These are phyloP conservation scores for Austrofundulus limnaeus DNA, from an alignment of 2,113 vertebrate species.

Conservation along the genomic window DNA sequence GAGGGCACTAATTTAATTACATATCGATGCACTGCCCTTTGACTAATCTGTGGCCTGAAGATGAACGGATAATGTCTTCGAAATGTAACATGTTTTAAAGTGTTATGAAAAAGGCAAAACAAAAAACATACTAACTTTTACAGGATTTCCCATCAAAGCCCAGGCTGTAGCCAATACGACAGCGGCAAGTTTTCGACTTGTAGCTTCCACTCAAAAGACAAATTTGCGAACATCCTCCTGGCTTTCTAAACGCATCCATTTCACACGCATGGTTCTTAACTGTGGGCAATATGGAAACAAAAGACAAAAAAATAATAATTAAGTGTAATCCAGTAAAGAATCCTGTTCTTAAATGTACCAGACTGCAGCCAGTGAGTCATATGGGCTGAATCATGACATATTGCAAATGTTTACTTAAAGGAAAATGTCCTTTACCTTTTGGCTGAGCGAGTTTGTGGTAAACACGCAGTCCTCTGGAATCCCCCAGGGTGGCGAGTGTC, in stretches of 20 bases:
- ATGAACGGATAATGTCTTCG: too few relatives aligned
- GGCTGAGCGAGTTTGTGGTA: conserved; percentile 92
- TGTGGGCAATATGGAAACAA: conserved; percentile 60
- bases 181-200: conserved; percentile 93
- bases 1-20: too few relatives aligned
- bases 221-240: conserved; percentile 91
- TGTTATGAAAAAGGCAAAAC: neutral
- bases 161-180: conserved; percentile 89
- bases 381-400: neutral
- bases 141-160: conserved; percentile 90
- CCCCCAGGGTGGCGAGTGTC: conserved; percentile 81
- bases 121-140: conserved; percentile 88
- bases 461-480: conserved; percentile 80
- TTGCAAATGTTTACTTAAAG: conserved; percentile 6
- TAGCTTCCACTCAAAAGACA: conserved; percentile 94
- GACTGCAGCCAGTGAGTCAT: neutral
- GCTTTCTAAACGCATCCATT: conserved; percentile 82
- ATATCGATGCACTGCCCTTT: too few relatives aligned
- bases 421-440: conserved; percentile 80
- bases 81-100: too few relatives aligned
- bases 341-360: neutral
- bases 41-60: too few relatives aligned
- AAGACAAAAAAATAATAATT: neutral
- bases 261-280: conserved; percentile 93
- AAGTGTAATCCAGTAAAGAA: conserved; percentile 19